Evolutionary conservation across 2,888 invertebrate species (phyloP).

Genomic region (Drosophila pseudotakahashii): DNA sequence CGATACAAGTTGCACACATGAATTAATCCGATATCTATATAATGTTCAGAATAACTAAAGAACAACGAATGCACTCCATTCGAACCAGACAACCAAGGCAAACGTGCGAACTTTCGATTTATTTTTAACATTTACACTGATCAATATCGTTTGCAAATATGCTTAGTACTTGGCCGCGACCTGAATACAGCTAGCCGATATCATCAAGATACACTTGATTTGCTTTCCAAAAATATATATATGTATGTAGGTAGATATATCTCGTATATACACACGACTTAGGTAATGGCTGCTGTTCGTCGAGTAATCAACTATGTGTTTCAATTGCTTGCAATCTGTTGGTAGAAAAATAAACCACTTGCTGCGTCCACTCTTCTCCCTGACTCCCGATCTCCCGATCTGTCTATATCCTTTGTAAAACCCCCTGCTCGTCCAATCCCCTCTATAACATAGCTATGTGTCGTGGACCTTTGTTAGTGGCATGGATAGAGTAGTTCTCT

Average conservation of each 20-base stretch:
- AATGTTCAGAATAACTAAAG: conserved; percentile 31
- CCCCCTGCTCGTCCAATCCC: conserved; percentile 22
- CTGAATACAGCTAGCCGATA: conserved; percentile 23
- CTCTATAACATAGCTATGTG: conserved; percentile 13
- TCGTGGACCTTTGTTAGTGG: conserved; percentile 18
- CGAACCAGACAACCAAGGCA: conserved; percentile 36
- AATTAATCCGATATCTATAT: conserved; percentile 56
- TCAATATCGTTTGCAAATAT: conserved; percentile 31
- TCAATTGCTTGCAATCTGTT: conserved; percentile 57
- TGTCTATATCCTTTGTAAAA: conserved; percentile 20
- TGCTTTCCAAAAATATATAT: conserved; percentile 63
- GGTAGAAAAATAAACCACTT: conserved; percentile 68
- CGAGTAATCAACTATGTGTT: conserved; percentile 26
- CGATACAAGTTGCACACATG: conserved; percentile 57
- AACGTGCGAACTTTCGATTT: conserved; percentile 28
- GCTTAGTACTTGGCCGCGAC: conserved; percentile 35
- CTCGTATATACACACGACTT: conserved; percentile 48
- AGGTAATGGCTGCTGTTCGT: conserved; percentile 46
- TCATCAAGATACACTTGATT: conserved; percentile 33
- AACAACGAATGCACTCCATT: conserved; percentile 40
- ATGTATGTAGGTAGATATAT: conserved; percentile 44
- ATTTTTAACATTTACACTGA: conserved; percentile 55
- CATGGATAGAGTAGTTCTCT: conserved; percentile 28
- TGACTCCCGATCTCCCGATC: not conserved
- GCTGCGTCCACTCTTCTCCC: conserved; percentile 18